Evolutionary conservation across 1,140 invertebrate species (phyloP), one percentile per base, ranked within the genome.

Genomic region (Musca vetustissima): DNA sequence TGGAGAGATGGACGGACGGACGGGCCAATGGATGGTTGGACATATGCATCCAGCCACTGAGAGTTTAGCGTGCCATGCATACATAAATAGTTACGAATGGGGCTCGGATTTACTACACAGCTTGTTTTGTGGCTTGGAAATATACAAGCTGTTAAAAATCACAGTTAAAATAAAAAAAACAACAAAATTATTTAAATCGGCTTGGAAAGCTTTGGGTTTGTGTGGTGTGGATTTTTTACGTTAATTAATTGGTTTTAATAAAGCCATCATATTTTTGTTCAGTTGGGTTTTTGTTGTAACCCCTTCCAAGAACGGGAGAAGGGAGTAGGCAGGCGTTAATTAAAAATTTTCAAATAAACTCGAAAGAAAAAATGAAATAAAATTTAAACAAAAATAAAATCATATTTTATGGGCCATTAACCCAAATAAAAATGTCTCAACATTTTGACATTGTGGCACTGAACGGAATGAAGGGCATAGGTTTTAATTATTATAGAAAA

Each of bases 191-290:
- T n/a, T n/a, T n/a, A n/a, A 59, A 59, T 43, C 36, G 6, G 36
- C 36, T 43, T 43, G 36, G 7, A 43, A 43, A 43, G 36, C 36
- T 61, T 61, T 61, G 57, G 36, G 36, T 36, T 61, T 36, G 9
- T 52, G 28, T 28, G 28, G 28, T 28, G 28, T 28, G 28, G 28
- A 28, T 52, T 43, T 25, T 61, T 61, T 61, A 24, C 36, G 57
- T 61, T 61, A 61, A 61, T 61, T 61, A 61, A 61, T 61, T 61
- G 57, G 57, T 36, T 61, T 43, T 61, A 61, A 61, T 61, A 61
- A 61, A 61, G 57, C n/a, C 57, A 61, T 61, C 57, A 61, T 61
- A 61, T 43, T 43, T 43, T 28, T 28, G 28, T 28, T 28, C n/a
- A n/a, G n/a, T n/a, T n/a, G n/a, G n/a, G n/a, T n/a, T 28, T 28